These are phyloP conservation scores for Metacarcinus magister DNA, from an alignment of 2,888 invertebrate species.

Conservation along the genomic window DNA sequence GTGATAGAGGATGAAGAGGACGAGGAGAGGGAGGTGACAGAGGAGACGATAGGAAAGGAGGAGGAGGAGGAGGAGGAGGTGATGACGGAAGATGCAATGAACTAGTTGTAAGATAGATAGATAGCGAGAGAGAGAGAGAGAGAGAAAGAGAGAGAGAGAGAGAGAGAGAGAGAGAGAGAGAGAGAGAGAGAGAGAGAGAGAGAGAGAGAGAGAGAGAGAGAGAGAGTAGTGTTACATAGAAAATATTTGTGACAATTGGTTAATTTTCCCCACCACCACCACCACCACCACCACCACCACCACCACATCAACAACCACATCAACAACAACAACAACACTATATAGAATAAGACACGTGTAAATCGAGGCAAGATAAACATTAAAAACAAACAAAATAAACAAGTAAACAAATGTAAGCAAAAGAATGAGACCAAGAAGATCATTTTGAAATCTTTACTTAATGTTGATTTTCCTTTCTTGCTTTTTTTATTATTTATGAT, in stretches of 20 bases:
- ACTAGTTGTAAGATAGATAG: not conserved
- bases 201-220: conserved; percentile 47
- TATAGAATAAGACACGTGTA: not conserved
- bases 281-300: not conserved
- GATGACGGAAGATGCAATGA: not conserved
- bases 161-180: not conserved
- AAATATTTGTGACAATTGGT: conserved; percentile 31
- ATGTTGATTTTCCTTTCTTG: not conserved
- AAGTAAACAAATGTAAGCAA: not conserved
- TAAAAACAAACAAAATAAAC: not conserved
- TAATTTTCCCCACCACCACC: not conserved
- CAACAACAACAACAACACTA: not conserved
- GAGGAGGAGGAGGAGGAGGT: not conserved
- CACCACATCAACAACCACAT: not conserved
- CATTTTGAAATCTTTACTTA: not conserved
- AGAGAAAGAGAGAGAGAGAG: conserved; percentile 38
- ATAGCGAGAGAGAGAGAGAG: not conserved
- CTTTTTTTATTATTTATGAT: not conserved
- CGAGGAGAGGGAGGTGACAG: not conserved
- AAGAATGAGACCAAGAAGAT: not conserved
- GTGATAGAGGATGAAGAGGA: not conserved
- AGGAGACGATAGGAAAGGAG: too few species aligned
- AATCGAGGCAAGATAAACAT: not conserved
- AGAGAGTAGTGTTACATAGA: not conserved
- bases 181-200: not conserved